Conservation (phyloP, 2,113 vertebrate genomes). For the Ranitomeya imitator region DNA sequence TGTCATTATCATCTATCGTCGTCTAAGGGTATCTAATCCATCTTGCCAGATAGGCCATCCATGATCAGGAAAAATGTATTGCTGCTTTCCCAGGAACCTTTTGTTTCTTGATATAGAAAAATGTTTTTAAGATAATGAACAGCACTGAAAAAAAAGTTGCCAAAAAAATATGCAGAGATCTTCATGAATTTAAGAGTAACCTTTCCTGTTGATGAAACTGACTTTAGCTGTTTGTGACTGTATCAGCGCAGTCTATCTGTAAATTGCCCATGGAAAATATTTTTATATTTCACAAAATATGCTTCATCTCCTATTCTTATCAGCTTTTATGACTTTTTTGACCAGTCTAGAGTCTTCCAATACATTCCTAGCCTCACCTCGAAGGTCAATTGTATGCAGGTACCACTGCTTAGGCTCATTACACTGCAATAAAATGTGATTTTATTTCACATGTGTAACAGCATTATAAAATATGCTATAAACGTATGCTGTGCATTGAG, state of each 20-base stretch:
- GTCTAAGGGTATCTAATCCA: conserved; percentile 41
- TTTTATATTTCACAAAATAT: conserved; percentile 10
- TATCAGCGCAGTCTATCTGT: not conserved
- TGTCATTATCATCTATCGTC: conserved; percentile 47
- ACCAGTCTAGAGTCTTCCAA: not conserved
- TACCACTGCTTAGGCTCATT: conserved; percentile 13
- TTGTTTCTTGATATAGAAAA: conserved; percentile 51
- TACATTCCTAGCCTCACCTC: not conserved
- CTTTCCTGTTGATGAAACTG: not conserved
- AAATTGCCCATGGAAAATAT: conserved; percentile 6
- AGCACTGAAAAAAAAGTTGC: conserved; percentile 19
- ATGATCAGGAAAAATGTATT: conserved; percentile 49
- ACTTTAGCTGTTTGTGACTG: not conserved
- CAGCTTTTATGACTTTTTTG: not conserved
- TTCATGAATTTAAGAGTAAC: conserved; percentile 49
- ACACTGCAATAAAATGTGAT: conserved; percentile 22
- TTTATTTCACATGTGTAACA: conserved; percentile 27
- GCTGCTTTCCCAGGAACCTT: conserved; percentile 34
- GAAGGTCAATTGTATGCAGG: conserved; percentile 11
- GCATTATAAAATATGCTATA: conserved; percentile 24
- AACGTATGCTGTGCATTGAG: conserved; percentile 7
- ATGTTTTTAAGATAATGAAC: conserved; percentile 46
- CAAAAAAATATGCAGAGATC: conserved; percentile 33
- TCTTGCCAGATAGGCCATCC: conserved; percentile 53
- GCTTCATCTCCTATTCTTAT: not conserved